Evolutionary conservation across 2,113 vertebrate species (phyloP), one percentile per base, ranked within the genome.

Genomic region (Spea multiplicata): DNA sequence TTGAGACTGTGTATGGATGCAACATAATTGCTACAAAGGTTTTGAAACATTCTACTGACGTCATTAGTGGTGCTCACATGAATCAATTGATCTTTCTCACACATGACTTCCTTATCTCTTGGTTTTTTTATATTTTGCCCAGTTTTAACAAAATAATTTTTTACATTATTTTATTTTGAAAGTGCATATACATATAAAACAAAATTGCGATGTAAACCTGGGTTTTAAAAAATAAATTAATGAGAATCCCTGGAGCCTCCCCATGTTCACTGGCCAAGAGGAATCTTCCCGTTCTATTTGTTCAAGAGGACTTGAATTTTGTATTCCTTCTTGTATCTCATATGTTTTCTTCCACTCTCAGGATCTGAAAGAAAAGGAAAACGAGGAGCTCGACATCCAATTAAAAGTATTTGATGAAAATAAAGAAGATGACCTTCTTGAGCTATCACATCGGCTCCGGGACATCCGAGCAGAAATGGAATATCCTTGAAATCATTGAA

Each of bases 331-430:
- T 53, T 44, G 14, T 6, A 13, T 30, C 5, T 59, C 46, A 71
- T 65, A 72, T 50, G 8, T 14, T 47, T 14, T 78, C 14, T 8
- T 48, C 8, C 10, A 48, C 57, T 30, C 16, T 52, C 71, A 99
- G 97, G 93, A 91, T 85, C 91, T 99, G 74, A 98, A 98, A 91
- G 90, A 91, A 44, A 93, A 93, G 78, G 96, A 98, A 47, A 98
- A 97, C 0, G 97, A 99, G n/a, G 97, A 98, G 83, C 93, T 99
- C 44, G 97, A 99, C 91, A 99, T 99, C 89, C 97, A 99, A 84
- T 88, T 99, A 84, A 96, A 91, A 90, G 97, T 99, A 70, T 99
- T 99, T 92, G 98, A 98, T 87, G 97, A 99, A 87, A 98, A 97
- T 88, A 98, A 98, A 90, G 97, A 99, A 74, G 97, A 99, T 52